Conservation (phyloP, 2,888 invertebrate genomes). For the Ormia ochracea region DNA sequence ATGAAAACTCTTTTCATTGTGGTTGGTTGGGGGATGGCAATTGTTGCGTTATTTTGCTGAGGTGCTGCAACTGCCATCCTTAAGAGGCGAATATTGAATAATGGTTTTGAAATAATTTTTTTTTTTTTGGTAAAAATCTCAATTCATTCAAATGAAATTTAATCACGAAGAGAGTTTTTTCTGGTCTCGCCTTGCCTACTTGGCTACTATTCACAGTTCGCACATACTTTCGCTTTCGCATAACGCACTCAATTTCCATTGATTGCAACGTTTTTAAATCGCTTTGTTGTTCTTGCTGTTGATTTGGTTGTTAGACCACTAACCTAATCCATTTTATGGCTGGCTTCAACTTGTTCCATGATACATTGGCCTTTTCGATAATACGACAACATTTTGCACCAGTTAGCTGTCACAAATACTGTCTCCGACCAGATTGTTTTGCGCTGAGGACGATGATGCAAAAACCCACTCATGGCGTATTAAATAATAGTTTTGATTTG, state of each 20-base stretch:
- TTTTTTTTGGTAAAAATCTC: background rate
- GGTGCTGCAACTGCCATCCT: slow-evolving; percentile 15
- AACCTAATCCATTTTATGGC: slow-evolving; percentile 49
- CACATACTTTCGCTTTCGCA: background rate
- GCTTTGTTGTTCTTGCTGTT: slow-evolving; percentile 4
- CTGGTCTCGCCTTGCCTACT: background rate
- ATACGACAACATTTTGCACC: slow-evolving; percentile 9
- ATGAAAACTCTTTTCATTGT: background rate
- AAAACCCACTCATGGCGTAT: slow-evolving; percentile 35
- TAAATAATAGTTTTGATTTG: slow-evolving; percentile 40
- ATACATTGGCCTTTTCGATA: slow-evolving; percentile 52
- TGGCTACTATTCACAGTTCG: slow-evolving; percentile 21
- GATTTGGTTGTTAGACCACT: slow-evolving; percentile 27
- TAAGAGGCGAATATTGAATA: slow-evolving; percentile 48
- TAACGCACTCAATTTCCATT: background rate
- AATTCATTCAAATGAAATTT: slow-evolving; percentile 34
- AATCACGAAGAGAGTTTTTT: background rate
- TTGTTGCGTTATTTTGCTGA: background rate
- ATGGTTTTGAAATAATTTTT: slow-evolving; percentile 37
- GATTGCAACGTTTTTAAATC: slow-evolving; percentile 19
- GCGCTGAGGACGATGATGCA: slow-evolving; percentile 34
- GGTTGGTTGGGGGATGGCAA: background rate
- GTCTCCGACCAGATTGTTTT: background rate
- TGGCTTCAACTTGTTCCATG: slow-evolving; percentile 34
- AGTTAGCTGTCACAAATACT: slow-evolving; percentile 4